A percentile compares a stretch with the other conserved stretches of the same genome.
Conservation (phyloP, 2,888 invertebrate genomes). For the Athalia cordata region DNA sequence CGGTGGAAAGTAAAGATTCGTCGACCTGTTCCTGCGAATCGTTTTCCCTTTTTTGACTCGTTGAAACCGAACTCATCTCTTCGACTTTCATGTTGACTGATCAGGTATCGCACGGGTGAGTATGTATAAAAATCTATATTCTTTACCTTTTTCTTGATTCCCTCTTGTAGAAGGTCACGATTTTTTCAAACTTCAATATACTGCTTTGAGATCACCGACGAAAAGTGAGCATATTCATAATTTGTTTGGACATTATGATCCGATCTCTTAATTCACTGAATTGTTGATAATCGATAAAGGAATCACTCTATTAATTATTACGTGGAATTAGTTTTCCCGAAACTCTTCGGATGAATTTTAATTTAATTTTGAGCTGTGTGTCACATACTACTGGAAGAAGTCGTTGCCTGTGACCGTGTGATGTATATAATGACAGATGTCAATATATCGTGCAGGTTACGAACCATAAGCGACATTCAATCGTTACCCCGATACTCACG, state of each 20-base stretch:
- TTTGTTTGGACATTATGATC: too few relatives aligned
- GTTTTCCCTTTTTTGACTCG: not conserved
- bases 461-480: not conserved
- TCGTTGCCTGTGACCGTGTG: constrained; percentile 1
- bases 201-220: too few relatives aligned
- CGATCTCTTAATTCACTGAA: too few relatives aligned
- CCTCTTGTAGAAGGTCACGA: too few relatives aligned
- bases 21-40: not conserved
- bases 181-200: too few relatives aligned
- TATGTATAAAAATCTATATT: too few relatives aligned
- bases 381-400: not conserved
- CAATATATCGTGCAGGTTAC: constrained; percentile 20
- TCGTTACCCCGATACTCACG: not conserved
- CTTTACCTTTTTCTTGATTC: too few relatives aligned
- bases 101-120: not conserved
- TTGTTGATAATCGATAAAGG: too few relatives aligned
- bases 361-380: not conserved
- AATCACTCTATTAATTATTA: too few relatives aligned
- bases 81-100: not conserved
- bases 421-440: constrained; percentile 2
- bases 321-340: too few relatives aligned
- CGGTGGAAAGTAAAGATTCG: not conserved
- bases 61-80: not conserved
- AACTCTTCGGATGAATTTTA: not conserved
- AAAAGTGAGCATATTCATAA: too few relatives aligned